Evolutionary conservation across 2,113 vertebrate species (phyloP), one percentile per base, ranked within the genome.

Genomic region (Zosterops japonicus): DNA sequence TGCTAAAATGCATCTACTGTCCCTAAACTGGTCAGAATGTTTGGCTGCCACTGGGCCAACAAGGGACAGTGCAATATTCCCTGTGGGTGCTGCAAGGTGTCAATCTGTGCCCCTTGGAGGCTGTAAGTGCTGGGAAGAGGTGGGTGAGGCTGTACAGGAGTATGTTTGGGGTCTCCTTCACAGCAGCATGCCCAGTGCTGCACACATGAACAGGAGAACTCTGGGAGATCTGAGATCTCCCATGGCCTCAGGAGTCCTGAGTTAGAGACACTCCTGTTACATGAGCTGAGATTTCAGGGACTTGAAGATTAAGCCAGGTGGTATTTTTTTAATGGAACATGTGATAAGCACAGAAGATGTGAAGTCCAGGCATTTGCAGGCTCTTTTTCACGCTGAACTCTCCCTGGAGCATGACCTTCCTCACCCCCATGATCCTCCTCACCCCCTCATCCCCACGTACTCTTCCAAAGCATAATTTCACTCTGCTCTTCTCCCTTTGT

Each of bases 1-100:
- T 77, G 47, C 25, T 78, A 4, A 78, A 71, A 33, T 3, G 1
- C n/a, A 61, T 47, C 47, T 85, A 0, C 15, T 63, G 23, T 71
- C 33, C 67, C 79, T 71, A 17, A 53, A 59, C 17, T 56, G 19
- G 60, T 90, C 69, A 59, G 69, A 31, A 70, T 20, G 9, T 76
- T 67, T 85, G 61, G 22, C 12, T 67, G 12, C 15, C 1, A 0
- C 61, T 65, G 25, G 42, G 52, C 42, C 47, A 17, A 0, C 0
- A 0, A 41, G 14, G 28, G 12, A 69, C 36, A 55, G 5, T n/a
- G 41, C 15, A 63, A 7, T 7, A 19, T 7, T 89, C 33, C 2
- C 49, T 55, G 9, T 16, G 1, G 1, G 36, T 36, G 55, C 27
- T 44, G 41, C 9, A 7, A 24, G 52, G 41, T 11, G 33, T 0